These are phyloP conservation scores for Hypolimnas misippus DNA, from an alignment of 2,888 invertebrate genomes.

Conservation along the genomic window DNA sequence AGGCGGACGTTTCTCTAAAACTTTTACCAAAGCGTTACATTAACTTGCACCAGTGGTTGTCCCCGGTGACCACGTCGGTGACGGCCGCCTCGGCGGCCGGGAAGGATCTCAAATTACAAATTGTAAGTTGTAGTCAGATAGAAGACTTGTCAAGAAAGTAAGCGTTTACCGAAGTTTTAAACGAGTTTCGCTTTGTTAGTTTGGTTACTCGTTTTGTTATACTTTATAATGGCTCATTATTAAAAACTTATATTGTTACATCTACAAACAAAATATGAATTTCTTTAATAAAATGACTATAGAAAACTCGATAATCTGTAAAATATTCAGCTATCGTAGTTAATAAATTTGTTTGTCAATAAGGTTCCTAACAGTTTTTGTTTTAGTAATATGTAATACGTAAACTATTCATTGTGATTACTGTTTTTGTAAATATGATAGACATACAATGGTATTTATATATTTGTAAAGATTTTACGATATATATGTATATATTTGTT, in stretches of 20 bases:
- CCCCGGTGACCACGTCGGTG: constrained; percentile 87
- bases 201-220: constrained; percentile 7
- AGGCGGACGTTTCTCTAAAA: constrained; percentile 93
- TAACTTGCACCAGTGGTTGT: constrained; percentile 95
- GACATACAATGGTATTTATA: no score
- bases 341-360: no score
- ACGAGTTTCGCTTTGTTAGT: constrained; percentile 26
- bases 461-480: no score
- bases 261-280: background rate
- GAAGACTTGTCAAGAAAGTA: constrained; percentile 25
- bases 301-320: no score
- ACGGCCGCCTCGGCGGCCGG: constrained; percentile 82
- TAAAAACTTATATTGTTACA: background rate
- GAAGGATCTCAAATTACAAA: constrained; percentile 92
- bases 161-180: constrained; percentile 30
- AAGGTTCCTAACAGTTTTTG: no score
- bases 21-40: constrained; percentile 95
- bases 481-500: no score
- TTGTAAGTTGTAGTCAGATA: constrained; percentile 77
- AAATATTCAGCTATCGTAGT: no score
- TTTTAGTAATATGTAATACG: no score
- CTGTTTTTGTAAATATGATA: no score
- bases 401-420: no score
- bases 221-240: background rate
- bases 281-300: background rate